These are phyloP conservation scores for Podarcis cretensis DNA, from an alignment of 2,113 vertebrate species.

Conservation along the genomic window DNA sequence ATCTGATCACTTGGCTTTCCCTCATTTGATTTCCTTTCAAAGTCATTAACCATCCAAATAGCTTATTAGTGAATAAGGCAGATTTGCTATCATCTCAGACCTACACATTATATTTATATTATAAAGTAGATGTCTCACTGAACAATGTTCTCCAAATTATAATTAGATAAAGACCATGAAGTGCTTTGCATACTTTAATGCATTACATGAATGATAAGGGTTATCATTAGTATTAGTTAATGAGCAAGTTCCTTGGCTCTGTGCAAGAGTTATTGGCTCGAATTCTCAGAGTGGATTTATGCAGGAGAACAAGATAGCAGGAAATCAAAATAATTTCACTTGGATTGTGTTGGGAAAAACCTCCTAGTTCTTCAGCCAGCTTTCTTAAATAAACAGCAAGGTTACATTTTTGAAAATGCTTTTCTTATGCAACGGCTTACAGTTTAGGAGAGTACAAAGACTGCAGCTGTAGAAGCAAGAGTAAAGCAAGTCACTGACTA, in stretches of 20 bases:
- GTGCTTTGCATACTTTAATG: slow-evolving; percentile 17
- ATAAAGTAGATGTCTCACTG: background rate
- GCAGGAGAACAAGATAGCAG: background rate
- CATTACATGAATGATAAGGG: slow-evolving; percentile 5
- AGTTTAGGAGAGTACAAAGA: background rate
- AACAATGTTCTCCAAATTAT: slow-evolving; percentile 9
- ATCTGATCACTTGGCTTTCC: background rate
- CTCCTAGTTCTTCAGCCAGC: background rate
- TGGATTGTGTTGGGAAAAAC: background rate
- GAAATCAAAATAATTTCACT: background rate
- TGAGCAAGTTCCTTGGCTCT: background rate
- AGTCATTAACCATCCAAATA: background rate
- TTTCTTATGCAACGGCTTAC: background rate
- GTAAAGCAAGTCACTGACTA: background rate
- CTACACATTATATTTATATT: slow-evolving; percentile 9
- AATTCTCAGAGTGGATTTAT: background rate
- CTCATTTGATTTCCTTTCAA: background rate
- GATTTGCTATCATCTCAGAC: background rate
- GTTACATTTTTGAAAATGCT: background rate
- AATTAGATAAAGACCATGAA: slow-evolving; percentile 22
- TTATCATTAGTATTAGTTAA: slow-evolving; percentile 26
- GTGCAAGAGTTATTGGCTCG: background rate
- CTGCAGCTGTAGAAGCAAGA: accelerated
- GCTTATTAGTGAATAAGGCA: background rate
- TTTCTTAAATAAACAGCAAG: background rate